A percentile compares a stretch with the other conserved stretches of the same genome.
These are phyloP conservation scores for Agraylea sexmaculata DNA, from an alignment of 1,140 invertebrate species.

Conservation along the genomic window DNA sequence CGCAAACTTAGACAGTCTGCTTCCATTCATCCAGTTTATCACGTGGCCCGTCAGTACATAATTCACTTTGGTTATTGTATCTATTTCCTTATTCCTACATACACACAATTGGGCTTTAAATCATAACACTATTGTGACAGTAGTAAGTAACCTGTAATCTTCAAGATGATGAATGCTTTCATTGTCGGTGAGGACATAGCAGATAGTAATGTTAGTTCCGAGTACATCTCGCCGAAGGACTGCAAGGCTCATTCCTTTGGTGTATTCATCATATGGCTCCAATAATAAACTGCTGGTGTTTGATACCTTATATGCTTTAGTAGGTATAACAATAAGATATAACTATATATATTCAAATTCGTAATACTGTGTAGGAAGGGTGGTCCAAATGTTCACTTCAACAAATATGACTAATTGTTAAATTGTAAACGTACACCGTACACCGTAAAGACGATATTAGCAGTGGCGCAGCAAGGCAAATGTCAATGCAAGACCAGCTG, in stretches of 20 bases:
- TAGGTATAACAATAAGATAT: too few relatives aligned
- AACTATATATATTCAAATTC: too few relatives aligned
- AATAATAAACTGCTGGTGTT: too few relatives aligned
- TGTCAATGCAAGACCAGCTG: too few relatives aligned
- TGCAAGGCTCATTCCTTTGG: conserved; percentile 15
- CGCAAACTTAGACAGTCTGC: conserved; percentile 23
- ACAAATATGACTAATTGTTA: too few relatives aligned
- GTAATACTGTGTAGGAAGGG: too few relatives aligned
- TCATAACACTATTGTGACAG: background rate
- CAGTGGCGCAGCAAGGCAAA: too few relatives aligned
- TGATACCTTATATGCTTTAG: too few relatives aligned
- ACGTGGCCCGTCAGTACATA: conserved; percentile 39
- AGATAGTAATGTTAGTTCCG: conserved; percentile 7
- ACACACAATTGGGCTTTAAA: background rate
- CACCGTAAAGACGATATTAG: too few relatives aligned
- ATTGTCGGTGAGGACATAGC: conserved; percentile 34
- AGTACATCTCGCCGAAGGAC: conserved; percentile 31
- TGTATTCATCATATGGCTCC: too few relatives aligned
- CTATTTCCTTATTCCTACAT: conserved; percentile 39
- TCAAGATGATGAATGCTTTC: conserved; percentile 39
- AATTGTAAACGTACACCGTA: too few relatives aligned
- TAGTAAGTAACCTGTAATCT: conserved; percentile 29
- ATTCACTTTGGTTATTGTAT: conserved; percentile 45
- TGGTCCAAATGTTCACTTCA: too few relatives aligned
- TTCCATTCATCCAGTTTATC: conserved; percentile 43